Base-by-base conservation (phyloP, 2,888 invertebrate genomes). In the Lottia scabra region DNA sequence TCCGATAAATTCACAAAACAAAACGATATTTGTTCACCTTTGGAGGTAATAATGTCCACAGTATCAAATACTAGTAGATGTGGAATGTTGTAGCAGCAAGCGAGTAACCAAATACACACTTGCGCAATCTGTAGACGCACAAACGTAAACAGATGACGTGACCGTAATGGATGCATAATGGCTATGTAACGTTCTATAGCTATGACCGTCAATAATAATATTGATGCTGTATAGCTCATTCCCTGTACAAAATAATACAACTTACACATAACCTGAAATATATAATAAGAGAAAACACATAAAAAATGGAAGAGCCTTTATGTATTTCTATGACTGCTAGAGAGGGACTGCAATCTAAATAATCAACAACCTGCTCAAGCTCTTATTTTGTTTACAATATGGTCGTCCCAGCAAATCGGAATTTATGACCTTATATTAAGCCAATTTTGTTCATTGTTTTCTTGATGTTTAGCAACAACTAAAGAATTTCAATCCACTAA, bases 191-290 rank as follows among this genome's bases (percentile, higher is more conserved):
- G 80, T 78, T 88, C 88, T n/a, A 84, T 73, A 4, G 86, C 85
- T 44, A 88, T 87, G 12, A 96, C 95, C 46, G 96, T 95, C 77
- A 97, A 91, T 78, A 97, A 96, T 86, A 96, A 93, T 83, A 96
- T 95, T 23, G 96, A 96, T 1, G 96, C 95, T 1, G 96, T 95
- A 90, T 96, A 96, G 88, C 96, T 95, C 80, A 97, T 91, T 16
- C 95, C 94, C 88, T 96, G 94, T 26, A 96, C 93, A 87, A 96
- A 96, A 91, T 95, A 94, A 90, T 96, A 96, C 93, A 96, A 94
- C 89, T 95, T 95, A 91, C 97, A 97, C 78, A 97, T 83, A 16
- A 76, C 82, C 85, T 87, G 82, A 10, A 80, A 78, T 27, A 44
- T 68, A 68, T 77, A 70, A 67, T n/a, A 19, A 68, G 30, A 30